Evolutionary conservation across 2,113 vertebrate species (phyloP).

Genomic region (Mustelus asterias): DNA sequence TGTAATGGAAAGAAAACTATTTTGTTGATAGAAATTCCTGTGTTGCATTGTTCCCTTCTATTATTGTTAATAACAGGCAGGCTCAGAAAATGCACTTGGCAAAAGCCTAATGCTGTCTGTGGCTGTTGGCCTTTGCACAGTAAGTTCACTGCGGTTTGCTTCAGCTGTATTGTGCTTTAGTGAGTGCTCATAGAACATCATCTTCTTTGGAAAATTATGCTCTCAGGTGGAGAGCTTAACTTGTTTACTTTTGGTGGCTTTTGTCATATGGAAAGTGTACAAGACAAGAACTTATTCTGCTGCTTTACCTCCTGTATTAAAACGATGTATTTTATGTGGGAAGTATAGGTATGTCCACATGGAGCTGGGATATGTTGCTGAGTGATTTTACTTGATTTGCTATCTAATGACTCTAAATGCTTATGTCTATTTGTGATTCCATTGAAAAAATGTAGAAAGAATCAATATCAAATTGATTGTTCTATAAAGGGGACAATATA

Average conservation of each 20-base stretch:
- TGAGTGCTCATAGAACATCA: not conserved
- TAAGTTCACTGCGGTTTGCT: not conserved
- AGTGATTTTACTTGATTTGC: not conserved
- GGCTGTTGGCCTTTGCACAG: not conserved
- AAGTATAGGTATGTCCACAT: not conserved
- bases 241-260: not conserved
- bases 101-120: not conserved
- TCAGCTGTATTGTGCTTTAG: not conserved
- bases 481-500: not conserved
- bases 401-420: not conserved
- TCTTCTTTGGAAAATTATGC: not conserved
- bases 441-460: not conserved
- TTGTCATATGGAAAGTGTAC: not conserved
- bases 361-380: not conserved
- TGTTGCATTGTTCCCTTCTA: not conserved
- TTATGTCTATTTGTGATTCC: not conserved
- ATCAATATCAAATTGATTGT: constrained; percentile 2
- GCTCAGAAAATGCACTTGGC: not conserved
- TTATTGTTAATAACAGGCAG: not conserved
- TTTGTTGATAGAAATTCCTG: not conserved
- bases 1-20: not conserved
- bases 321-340: not conserved
- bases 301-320: not conserved
- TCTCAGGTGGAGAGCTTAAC: not conserved
- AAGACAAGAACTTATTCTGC: not conserved